Conservation (phyloP, 1,140 invertebrate species). For the Zaprionus vittiger region DNA sequence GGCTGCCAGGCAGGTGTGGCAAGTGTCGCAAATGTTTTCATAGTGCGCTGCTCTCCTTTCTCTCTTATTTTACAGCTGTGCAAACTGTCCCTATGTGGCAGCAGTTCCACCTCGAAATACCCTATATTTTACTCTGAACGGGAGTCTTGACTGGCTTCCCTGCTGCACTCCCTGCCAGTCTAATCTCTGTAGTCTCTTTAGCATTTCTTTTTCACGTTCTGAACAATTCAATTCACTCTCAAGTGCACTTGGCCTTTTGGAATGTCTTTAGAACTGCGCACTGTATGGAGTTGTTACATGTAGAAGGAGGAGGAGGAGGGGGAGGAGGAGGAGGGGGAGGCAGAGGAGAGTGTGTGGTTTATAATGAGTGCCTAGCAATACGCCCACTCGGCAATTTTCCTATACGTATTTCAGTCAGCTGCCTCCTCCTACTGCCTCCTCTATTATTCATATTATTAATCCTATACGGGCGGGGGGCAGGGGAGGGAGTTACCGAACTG, state of each 20-base stretch:
- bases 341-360: background rate
- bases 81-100: background rate
- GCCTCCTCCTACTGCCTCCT: constrained; percentile 32
- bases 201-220: background rate
- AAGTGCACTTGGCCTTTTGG: constrained; percentile 4
- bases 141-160: background rate
- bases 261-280: constrained; percentile 16
- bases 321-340: background rate
- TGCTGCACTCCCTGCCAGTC: background rate
- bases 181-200: background rate
- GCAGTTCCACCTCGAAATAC: background rate
- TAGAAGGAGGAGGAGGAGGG: background rate
- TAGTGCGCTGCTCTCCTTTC: background rate
- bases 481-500: background rate
- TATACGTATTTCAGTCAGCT: constrained; percentile 48
- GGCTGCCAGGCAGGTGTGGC: constrained; percentile 15
- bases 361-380: constrained; percentile 9
- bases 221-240: background rate
- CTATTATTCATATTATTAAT: constrained; percentile 56
- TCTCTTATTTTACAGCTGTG: constrained; percentile 26
- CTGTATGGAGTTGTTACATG: background rate
- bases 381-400: constrained; percentile 64
- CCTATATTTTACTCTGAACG: background rate
- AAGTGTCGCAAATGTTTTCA: constrained; percentile 18
- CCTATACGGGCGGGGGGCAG: background rate